Evolutionary conservation across 1,140 invertebrate species (phyloP).

Genomic region (Bombus waltoni): DNA sequence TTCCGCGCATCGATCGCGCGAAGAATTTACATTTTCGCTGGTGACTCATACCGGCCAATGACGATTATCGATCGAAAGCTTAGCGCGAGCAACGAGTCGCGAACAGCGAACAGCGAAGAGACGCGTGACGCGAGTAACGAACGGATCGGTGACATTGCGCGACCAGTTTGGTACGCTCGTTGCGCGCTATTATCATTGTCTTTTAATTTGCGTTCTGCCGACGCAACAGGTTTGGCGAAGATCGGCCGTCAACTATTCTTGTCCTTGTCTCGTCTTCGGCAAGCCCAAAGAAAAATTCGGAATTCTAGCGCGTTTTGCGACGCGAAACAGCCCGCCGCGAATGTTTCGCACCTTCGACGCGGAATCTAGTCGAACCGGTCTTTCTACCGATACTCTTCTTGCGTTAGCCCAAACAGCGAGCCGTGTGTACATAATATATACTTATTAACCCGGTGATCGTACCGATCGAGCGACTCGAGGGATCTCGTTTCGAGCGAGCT

Average conservation of each 20-base stretch:
- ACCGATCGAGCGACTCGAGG: no score
- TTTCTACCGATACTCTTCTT: neutral
- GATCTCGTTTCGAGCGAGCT: no score
- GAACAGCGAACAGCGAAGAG: neutral
- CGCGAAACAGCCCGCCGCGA: neutral
- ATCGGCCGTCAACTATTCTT: neutral
- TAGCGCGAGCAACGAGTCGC: neutral
- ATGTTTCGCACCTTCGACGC: neutral
- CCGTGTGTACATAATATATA: no score
- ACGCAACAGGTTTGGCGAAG: constrained; percentile 53
- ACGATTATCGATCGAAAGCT: constrained; percentile 22
- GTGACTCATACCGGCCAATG: constrained; percentile 1
- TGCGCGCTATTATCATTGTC: neutral
- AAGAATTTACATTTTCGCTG: neutral
- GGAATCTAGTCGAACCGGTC: constrained; percentile 17
- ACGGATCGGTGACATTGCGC: constrained; percentile 24
- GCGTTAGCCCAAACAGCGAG: neutral
- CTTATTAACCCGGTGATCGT: neutral
- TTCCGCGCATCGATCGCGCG: neutral
- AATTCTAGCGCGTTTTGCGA: neutral
- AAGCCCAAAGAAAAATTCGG: neutral
- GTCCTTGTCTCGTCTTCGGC: no score
- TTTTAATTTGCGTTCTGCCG: constrained; percentile 29
- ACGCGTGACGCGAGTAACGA: constrained; percentile 49
- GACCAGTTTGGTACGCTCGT: neutral